phyloP scores from a whole-genome alignment of 2,797 vertebrate genomes.

The Urocyon cinereoargenteus region DNA sequence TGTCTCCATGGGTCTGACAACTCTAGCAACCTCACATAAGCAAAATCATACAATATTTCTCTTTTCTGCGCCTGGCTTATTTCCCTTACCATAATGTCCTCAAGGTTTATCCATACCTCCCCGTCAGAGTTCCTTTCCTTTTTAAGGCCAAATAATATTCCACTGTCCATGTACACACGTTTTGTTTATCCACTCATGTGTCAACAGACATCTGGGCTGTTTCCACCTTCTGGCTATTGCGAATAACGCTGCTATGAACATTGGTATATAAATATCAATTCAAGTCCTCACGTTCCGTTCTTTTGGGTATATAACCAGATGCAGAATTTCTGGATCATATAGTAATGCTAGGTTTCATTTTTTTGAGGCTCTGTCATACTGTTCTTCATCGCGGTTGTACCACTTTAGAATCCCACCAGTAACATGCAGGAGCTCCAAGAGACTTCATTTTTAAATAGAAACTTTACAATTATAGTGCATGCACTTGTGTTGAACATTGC shows the following conservation, averaged over 20 bases:
- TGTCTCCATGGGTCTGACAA: neutral
- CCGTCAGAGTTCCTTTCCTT: neutral
- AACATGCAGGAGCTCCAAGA: neutral
- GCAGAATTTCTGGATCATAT: neutral
- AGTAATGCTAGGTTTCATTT: neutral
- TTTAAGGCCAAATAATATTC: conserved; percentile 11
- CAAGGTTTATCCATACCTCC: neutral
- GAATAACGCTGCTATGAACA: neutral
- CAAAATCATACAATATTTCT: neutral
- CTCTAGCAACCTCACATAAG: neutral
- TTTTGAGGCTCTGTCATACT: neutral
- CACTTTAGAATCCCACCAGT: neutral
- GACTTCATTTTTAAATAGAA: neutral
- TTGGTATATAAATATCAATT: neutral
- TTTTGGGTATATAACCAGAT: neutral
- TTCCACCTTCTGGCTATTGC: neutral
- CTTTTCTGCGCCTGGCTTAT: neutral
- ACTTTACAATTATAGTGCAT: neutral
- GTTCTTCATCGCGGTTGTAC: neutral
- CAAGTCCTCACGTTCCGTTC: neutral
- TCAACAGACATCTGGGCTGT: neutral
- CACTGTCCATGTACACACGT: rapidly evolving
- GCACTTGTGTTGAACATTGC: neutral
- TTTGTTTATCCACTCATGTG: neutral
- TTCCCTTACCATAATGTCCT: neutral